Percentiles rank a stretch among this genome's conserved stretches.
These are phyloP conservation scores for Globicephala melas DNA, from an alignment of 2,113 vertebrate genomes.

Conservation along the genomic window DNA sequence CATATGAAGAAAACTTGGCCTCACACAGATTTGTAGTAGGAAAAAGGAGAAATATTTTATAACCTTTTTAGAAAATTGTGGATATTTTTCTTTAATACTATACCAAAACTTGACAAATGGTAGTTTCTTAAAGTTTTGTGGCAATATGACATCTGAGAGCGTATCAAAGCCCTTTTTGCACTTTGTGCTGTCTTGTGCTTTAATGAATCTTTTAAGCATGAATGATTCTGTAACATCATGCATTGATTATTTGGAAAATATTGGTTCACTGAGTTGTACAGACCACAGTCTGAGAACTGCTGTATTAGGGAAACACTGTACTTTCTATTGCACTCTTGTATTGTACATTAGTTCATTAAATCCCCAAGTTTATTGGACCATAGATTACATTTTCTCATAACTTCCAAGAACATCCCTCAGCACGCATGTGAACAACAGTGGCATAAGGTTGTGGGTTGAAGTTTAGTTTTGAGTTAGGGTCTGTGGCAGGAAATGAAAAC, in stretches of 20 bases:
- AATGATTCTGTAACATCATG: not conserved
- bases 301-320: not conserved
- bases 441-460: not conserved
- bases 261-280: not conserved
- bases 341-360: not conserved
- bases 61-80: not conserved
- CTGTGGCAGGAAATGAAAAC: not conserved
- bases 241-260: not conserved
- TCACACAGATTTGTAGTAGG: not conserved
- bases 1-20: not conserved
- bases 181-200: not conserved
- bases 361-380: not conserved
- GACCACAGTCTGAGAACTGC: not conserved
- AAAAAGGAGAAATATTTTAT: not conserved
- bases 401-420: not conserved
- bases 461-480: not conserved
- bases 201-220: not conserved
- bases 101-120: not conserved
- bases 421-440: not conserved
- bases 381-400: not conserved
- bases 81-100: not conserved
- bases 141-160: not conserved
- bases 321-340: not conserved
- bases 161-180: not conserved
- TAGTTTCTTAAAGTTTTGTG: not conserved